Evolutionary conservation across 2,888 invertebrate genomes (phyloP), one percentile per base, ranked within the genome.

Genomic region (Drosophila affinis): DNA sequence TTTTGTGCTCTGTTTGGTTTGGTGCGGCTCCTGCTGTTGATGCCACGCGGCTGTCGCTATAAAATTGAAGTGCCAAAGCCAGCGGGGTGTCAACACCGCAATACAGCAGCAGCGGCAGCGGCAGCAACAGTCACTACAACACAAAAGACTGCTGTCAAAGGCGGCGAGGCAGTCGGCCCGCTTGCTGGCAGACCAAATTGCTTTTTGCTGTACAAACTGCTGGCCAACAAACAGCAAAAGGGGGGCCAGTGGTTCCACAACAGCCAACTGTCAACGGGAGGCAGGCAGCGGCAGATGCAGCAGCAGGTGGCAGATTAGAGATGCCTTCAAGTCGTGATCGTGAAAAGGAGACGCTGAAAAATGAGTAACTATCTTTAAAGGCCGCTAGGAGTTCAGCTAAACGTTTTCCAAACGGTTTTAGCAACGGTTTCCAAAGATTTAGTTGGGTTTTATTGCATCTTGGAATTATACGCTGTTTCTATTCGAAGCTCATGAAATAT

Each of bases 61-160:
- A 83, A 83, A 81, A 88, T 87, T 83, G 87, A 84, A 88, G 88
- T 83, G 83, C 54, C 75, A 87, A 79, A 81, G 84, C 75, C 87
- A 76, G 84, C 88, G 77, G 87, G 88, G 57, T 72, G 76, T 83
- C 88, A 88, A 75, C 87, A 77, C 70, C 69, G 62, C 76, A 69
- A 58, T 64, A 58, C 59, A 70, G 63, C 21, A 21, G 3, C 21
- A 21, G 21, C 21, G 2, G 21, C 21, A 21, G 21, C 21, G 21
- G 47, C 58, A 49, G 48, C 62, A 74, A 56, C 70, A 61, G 52
- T 9, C 9, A 70, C 44, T 48, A 59, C 27, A n/a, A 52, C 55
- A 74, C 71, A 70, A 74, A 68, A 69, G 67, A 63, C 55, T 65
- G 65, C 55, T 67, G 70, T 45, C 67, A 64, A 47, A 46, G 46